Evolutionary conservation across 35 echinoderm and acorn worm genomes (phyloP), one percentile per base, ranked within the genome.

Genomic region (Ophiothrix spiculata): DNA sequence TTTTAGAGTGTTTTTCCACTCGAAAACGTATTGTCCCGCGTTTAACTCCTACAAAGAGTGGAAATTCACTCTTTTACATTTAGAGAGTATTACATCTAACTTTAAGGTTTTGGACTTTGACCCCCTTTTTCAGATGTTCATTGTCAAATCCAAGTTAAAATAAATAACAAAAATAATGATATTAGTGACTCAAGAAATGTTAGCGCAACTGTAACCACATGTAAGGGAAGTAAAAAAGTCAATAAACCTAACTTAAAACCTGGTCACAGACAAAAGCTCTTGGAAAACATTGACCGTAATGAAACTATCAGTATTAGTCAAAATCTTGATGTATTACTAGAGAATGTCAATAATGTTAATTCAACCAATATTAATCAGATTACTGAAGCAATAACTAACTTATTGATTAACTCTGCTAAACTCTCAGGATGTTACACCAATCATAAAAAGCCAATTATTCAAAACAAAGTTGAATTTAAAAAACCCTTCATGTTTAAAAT

Each of bases 321-420:
- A n/a, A n/a, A n/a, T n/a, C 8, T 21, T 21, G 21, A 54, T 11
- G 45, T 21, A 54, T 11, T 21, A 54, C n/a, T n/a, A n/a, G n/a
- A n/a, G n/a, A n/a, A n/a, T n/a, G n/a, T n/a, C n/a, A n/a, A n/a
- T n/a, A n/a, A n/a, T n/a, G n/a, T n/a, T n/a, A n/a, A n/a, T n/a
- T n/a, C 45, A 54, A 54, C 45, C 21, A 21, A 54, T 54, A 54
- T 54, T 21, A 54, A 54, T 54, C 21, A 11, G n/a, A n/a, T n/a
- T n/a, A 54, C 45, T 21, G 21, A 54, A 54, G 45, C 45, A 54
- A 54, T 21, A 54, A n/a, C n/a, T 3, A 80, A 80, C 38, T 28
- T 80, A 4, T 80, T 80, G 17, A 15, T 37, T 36, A 39, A 0
- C 1, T 80, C 78, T 25, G 78, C 78, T 39, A 80, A 80, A 80